Conservation (phyloP, 2,888 invertebrate species). For the Thysanoteuthis rhombus region DNA sequence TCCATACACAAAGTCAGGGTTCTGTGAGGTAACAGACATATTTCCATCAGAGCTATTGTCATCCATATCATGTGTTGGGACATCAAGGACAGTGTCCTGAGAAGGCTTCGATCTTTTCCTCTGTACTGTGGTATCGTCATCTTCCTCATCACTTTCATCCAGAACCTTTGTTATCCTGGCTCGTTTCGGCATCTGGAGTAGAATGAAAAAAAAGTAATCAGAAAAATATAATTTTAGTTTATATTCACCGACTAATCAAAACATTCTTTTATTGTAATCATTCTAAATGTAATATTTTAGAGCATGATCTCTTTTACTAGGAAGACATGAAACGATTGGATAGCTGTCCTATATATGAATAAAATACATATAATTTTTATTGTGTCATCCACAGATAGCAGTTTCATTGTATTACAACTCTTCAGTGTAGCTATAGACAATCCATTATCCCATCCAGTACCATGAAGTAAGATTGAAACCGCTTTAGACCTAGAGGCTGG, state of each 20-base stretch:
- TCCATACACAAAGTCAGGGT: slow-evolving; percentile 23
- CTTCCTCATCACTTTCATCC: background rate
- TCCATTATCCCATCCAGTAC: too few species aligned
- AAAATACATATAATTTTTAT: too few species aligned
- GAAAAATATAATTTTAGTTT: background rate
- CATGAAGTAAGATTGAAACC: too few species aligned
- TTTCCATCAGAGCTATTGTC: slow-evolving; percentile 13
- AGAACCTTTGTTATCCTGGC: background rate
- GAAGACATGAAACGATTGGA: too few species aligned
- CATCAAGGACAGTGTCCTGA: background rate
- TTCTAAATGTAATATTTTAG: background rate
- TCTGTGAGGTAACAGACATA: background rate
- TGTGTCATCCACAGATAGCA: too few species aligned
- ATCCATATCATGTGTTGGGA: background rate
- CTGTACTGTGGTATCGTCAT: background rate
- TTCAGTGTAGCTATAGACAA: too few species aligned
- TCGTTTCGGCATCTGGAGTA: slow-evolving; percentile 27
- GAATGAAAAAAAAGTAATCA: background rate
- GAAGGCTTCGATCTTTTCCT: background rate
- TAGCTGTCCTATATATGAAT: too few species aligned
- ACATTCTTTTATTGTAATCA: background rate
- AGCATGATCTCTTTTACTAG: background rate
- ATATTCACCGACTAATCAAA: background rate
- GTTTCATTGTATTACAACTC: too few species aligned
- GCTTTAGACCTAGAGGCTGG: too few species aligned